A percentile compares a stretch with the other conserved stretches of the same genome.
phyloP scores from a whole-genome alignment of 2,113 vertebrate genomes.

The Eonycteris spelaea region DNA sequence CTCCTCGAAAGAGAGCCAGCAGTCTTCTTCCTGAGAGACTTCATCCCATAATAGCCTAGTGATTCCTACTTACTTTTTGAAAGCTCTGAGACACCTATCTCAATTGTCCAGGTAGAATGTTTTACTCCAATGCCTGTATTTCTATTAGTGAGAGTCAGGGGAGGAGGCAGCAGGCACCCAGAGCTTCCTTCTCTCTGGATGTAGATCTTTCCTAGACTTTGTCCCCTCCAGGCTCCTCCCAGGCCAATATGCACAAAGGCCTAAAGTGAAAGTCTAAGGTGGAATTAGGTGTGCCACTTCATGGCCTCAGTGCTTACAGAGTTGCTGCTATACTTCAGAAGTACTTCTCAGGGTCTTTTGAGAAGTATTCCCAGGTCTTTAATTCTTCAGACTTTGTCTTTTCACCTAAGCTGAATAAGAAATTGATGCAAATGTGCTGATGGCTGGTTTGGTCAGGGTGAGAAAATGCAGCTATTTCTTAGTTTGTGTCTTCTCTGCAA shows the following conservation, averaged over 20 bases:
- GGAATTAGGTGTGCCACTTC: background rate
- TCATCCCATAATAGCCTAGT: background rate
- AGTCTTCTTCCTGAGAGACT: background rate
- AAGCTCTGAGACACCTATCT: background rate
- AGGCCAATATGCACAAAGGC: background rate
- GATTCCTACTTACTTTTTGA: background rate
- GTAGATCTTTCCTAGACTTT: background rate
- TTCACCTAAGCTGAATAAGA: background rate
- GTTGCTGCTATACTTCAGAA: background rate
- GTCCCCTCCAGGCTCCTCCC: background rate
- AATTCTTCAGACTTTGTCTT: background rate
- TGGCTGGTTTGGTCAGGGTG: background rate
- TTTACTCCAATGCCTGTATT: background rate
- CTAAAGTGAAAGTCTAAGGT: background rate
- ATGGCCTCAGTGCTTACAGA: background rate
- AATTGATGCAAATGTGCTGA: background rate
- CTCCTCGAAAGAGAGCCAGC: background rate
- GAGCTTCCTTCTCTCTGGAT: background rate
- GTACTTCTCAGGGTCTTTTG: background rate
- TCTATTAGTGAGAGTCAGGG: background rate
- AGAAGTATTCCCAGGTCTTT: background rate
- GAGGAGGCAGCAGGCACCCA: background rate
- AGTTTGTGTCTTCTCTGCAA: background rate
- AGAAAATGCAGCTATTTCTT: conserved; percentile 38
- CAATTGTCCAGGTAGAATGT: background rate